Base-by-base conservation (phyloP, 2,888 invertebrate species). In the Sphecodes monilicornis region DNA sequence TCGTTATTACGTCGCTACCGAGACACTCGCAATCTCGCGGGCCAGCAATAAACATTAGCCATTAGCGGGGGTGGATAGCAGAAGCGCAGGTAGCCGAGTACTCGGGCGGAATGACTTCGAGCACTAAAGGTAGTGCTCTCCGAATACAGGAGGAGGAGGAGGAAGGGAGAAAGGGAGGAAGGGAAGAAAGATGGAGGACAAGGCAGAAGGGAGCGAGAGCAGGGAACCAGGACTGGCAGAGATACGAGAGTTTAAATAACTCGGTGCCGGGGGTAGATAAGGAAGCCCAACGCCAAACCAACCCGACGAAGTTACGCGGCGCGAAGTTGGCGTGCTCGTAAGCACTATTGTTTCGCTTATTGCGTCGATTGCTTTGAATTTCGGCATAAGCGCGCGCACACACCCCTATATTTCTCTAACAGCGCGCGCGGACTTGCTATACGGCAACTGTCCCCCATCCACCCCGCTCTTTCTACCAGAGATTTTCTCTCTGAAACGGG, bases 221-320 rank as follows among this genome's bases (percentile, higher is more conserved):
- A 5, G 66, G 57, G 75, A 64, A 70, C 18, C 72, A 39, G 86
- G 84, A 82, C 81, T 75, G 85, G 86, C 85, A 86, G 87, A 90
- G 89, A 91, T 91, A 91, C 88, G 88, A 87, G 91, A 90, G 91
- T 91, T 91, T 91, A 91, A 91, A 91, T 91, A 91, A 91, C 91
- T 91, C 91, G 82, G 84, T 77, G 72, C 82, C 80, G 86, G 80
- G 76, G 80, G 77, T 57, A 90, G 91, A 91, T 91, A 91, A 91
- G 91, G 91, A 88, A 90, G 82, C 85, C 84, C 87, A 54, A 78
- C 80, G 80, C 71, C 83, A 80, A 85, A 85, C 80, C 84, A 85
- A 80, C 76, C 80, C 86, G 85, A 76, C 82, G 82, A 87, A 91
- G 89, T 91, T 91, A 84, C 83, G 46, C 84, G 76, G 82, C 70